Percentiles rank a stretch among this genome's conserved stretches.
Conservation (phyloP, 2,113 vertebrate genomes). For the Lutjanus erythropterus region DNA sequence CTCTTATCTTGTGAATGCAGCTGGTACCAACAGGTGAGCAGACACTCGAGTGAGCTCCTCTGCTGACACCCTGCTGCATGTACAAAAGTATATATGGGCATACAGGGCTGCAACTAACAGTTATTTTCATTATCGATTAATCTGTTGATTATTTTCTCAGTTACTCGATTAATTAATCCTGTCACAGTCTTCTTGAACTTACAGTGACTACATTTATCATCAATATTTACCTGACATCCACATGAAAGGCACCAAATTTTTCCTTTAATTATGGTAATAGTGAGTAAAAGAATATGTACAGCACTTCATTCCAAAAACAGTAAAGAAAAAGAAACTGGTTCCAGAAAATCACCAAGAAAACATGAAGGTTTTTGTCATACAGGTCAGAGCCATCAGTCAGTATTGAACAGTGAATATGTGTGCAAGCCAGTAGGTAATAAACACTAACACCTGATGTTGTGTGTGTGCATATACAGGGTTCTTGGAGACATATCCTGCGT, state of each 20-base stretch:
- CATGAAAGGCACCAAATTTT: no score
- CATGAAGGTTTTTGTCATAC: background rate
- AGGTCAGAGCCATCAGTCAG: background rate
- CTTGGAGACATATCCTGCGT: background rate
- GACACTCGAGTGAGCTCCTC: background rate
- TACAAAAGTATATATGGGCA: background rate
- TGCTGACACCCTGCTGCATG: background rate
- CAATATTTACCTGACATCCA: no score
- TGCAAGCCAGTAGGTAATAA: background rate
- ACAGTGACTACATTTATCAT: no score
- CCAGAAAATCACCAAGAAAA: background rate
- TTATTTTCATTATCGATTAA: no score
- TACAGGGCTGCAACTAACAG: no score
- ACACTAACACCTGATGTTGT: background rate
- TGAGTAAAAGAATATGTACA: no score
- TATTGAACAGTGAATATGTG: background rate
- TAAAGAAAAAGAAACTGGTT: background rate
- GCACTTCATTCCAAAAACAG: background rate
- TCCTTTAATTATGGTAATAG: no score
- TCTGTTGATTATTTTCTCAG: no score
- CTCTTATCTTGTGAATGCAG: slow-evolving; percentile 92
- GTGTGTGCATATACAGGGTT: background rate
- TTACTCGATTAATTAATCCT: no score
- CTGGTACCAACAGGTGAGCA: slow-evolving; percentile 92
- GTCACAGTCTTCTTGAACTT: no score